A percentile compares a stretch with the other conserved stretches of the same genome.
Evolutionary conservation across 1,140 invertebrate genomes (phyloP).

Genomic region (Luehdorfia chinensis): DNA sequence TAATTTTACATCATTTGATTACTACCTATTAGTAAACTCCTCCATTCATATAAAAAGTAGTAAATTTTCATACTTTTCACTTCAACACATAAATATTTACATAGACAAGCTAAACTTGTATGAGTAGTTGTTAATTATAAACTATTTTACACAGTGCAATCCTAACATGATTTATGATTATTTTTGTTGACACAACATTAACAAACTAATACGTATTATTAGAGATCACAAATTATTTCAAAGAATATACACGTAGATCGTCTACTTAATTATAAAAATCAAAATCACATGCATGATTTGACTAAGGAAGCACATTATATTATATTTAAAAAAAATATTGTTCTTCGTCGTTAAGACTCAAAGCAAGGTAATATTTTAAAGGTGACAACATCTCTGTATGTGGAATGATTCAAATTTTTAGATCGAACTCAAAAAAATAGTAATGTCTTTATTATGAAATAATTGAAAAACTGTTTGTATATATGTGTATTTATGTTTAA

Average conservation of each 20-base stretch:
- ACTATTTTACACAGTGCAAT: constrained; percentile 1
- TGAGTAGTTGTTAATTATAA: too few species aligned
- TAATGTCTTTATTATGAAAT: too few species aligned
- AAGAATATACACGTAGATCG: constrained; percentile 12
- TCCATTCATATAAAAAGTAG: constrained; percentile 7
- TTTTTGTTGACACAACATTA: constrained; percentile 5
- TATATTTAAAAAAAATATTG: constrained; percentile 9
- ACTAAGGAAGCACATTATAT: constrained; percentile 18
- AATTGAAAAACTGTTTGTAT: too few species aligned
- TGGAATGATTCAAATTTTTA: constrained; percentile 14
- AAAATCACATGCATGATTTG: constrained; percentile 17
- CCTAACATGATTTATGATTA: constrained; percentile 10
- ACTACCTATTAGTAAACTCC: constrained; percentile 8
- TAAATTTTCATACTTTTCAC: too few species aligned
- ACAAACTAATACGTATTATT: constrained; percentile 35
- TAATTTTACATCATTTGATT: constrained; percentile 1
- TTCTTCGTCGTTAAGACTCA: not conserved
- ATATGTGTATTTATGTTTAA: too few species aligned
- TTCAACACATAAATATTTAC: too few species aligned
- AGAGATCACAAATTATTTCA: constrained; percentile 48
- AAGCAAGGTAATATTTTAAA: constrained; percentile 1
- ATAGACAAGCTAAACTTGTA: too few species aligned
- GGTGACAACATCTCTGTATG: constrained; percentile 4
- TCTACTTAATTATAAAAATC: constrained; percentile 17
- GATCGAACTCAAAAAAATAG: too few species aligned